Evolutionary conservation across 2,888 invertebrate species (phyloP), one percentile per base, ranked within the genome.

Genomic region (Orchesella flavescens): DNA sequence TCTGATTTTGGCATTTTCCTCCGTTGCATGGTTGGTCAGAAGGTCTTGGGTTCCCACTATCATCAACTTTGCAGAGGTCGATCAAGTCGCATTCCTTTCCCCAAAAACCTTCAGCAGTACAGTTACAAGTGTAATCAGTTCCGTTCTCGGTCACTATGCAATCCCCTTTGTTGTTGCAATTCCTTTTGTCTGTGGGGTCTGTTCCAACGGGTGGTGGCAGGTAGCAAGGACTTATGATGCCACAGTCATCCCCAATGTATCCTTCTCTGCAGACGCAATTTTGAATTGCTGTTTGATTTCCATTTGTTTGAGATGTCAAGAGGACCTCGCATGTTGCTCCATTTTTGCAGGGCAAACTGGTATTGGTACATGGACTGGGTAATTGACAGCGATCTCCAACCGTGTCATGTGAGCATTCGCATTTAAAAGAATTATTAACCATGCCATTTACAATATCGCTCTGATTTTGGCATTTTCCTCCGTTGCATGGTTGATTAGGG

Each of bases 211-310:
- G n/a, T n/a, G 34, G 34, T 34, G 34, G 34, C 2, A 34, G 34
- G 12, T 46, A 23, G n/a, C 69, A 69, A 3, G 69, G 69, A 49
- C 17, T 44, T 5, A 12, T 17, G 2, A 44, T 4, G 4, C 46
- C 69, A 17, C 69, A 69, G 12, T 69, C 21, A 44, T 46, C 46
- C 5, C 69, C 69, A 10, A 23, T 15, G 21, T 69, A 69, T 9
- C 69, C 69, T 15, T 69, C 49, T 10, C 1, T 17, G 44, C 69
- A 69, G 17, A 21, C 2, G n/a, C 69, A 69, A 21, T n/a, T 17
- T 17, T n/a, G n/a, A 9, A 4, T 10, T 3, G 46, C 17, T n/a
- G 63, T 4, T 21, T 7, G 9, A 21, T 19, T 21, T 21, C 3
- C 3, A 17, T 21, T 17, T 21, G 24, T 5, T 63, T 21, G 63